These are phyloP conservation scores for Archips xylosteana DNA, from an alignment of 2,888 invertebrate genomes.

Conservation along the genomic window DNA sequence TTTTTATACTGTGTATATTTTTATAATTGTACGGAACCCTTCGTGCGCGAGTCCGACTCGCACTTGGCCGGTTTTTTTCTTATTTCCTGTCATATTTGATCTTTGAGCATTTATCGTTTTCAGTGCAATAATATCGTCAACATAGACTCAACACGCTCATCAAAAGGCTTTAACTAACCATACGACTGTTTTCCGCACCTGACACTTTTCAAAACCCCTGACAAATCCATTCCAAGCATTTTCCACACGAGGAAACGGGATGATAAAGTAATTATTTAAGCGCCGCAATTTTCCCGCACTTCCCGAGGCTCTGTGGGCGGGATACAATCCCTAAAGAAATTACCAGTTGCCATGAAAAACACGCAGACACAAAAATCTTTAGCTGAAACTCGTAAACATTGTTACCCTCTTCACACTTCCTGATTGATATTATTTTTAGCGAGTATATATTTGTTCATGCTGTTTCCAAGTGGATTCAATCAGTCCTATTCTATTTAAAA, in stretches of 20 bases:
- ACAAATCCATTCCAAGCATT: background rate
- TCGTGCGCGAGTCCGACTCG: no score
- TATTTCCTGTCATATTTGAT: no score
- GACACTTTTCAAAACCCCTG: background rate
- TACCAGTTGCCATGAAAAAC: background rate
- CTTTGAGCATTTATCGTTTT: no score
- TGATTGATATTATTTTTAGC: background rate
- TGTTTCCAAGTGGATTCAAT: background rate
- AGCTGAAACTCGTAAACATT: background rate
- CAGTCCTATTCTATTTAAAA: background rate
- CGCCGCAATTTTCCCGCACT: background rate
- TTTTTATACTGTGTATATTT: no score
- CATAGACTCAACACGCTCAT: no score
- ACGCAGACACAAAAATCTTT: background rate
- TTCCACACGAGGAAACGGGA: background rate
- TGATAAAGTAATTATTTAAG: background rate
- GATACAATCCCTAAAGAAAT: background rate
- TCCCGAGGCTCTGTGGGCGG: constrained; percentile 1
- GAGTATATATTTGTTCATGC: background rate
- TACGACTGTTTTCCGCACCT: no score
- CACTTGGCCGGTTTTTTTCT: no score
- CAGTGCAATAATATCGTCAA: no score
- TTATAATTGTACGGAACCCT: no score
- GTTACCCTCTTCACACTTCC: background rate
- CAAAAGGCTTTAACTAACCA: no score